Conservation (phyloP, 2,797 vertebrate genomes). For the Helostoma temminkii region DNA sequence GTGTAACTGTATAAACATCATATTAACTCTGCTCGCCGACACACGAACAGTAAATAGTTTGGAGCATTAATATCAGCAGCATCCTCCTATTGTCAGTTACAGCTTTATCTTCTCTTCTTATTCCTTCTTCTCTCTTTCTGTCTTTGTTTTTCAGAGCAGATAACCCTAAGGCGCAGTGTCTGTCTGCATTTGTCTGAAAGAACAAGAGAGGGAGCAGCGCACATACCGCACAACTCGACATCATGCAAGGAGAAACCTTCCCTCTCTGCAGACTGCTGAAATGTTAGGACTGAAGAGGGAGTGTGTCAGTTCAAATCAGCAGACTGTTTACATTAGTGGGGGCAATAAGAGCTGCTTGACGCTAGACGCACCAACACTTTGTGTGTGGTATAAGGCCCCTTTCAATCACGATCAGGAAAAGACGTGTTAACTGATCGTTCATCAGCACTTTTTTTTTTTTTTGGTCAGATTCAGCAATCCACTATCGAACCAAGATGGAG, state of each 20-base stretch:
- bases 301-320: slow-evolving; percentile 72
- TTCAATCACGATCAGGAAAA: slow-evolving; percentile 48
- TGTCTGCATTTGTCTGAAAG: slow-evolving; percentile 76
- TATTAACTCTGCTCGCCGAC: background rate
- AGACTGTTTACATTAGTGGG: slow-evolving; percentile 62
- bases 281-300: slow-evolving; percentile 68
- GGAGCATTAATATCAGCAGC: slow-evolving; percentile 5
- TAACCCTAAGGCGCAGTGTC: slow-evolving; percentile 70
- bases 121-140: slow-evolving; percentile 47
- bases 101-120: slow-evolving; percentile 22
- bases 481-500: slow-evolving; percentile 68
- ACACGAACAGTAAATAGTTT: slow-evolving; percentile 15
- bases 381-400: slow-evolving; percentile 51
- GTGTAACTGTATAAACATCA: slow-evolving; percentile 10
- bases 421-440: slow-evolving; percentile 56
- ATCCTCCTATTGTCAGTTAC: background rate
- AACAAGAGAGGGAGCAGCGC: slow-evolving; percentile 64
- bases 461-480: slow-evolving; percentile 46
- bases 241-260: slow-evolving; percentile 63
- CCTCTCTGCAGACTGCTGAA: slow-evolving; percentile 67
- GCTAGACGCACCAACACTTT: slow-evolving; percentile 43
- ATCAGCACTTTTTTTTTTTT: slow-evolving; percentile 35
- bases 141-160: slow-evolving; percentile 75
- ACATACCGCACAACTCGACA: slow-evolving; percentile 64
- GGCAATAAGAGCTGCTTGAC: slow-evolving; percentile 60